Evolutionary conservation across 2,888 invertebrate genomes (phyloP).

Genomic region (Nymphalis urticae): DNA sequence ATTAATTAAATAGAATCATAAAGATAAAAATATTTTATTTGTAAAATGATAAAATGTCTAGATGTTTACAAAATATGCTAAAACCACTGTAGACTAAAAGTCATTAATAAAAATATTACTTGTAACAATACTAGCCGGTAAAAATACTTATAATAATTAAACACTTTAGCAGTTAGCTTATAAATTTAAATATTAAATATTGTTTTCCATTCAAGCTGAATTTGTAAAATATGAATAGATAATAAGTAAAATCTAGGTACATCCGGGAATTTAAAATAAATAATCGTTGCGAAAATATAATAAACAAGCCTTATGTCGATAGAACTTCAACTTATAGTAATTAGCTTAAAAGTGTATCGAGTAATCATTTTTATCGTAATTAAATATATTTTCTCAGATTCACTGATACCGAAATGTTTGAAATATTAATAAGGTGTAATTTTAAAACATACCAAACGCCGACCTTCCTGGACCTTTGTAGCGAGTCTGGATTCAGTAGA

Average conservation of each 20-base stretch:
- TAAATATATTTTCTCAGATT: not conserved
- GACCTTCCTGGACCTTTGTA: constrained; percentile 14
- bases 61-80: too few relatives aligned
- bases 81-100: too few relatives aligned
- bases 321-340: not conserved
- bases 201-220: too few relatives aligned
- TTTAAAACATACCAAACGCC: not conserved
- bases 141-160: too few relatives aligned
- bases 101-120: too few relatives aligned
- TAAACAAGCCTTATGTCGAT: too few relatives aligned
- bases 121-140: too few relatives aligned
- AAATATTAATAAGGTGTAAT: constrained; percentile 2
- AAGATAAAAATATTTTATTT: constrained; percentile 1
- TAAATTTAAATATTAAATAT: too few relatives aligned
- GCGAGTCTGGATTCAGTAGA: constrained; percentile 14
- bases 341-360: not conserved
- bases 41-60: not conserved
- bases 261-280: not conserved
- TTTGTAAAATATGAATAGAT: too few relatives aligned
- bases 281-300: not conserved
- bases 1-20: constrained; percentile 18
- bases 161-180: too few relatives aligned
- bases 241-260: too few relatives aligned
- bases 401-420: not conserved
- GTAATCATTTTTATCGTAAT: constrained; percentile 1